phyloP scores from a whole-genome alignment of 2,113 vertebrate genomes.

The Pteruthius melanotis region DNA sequence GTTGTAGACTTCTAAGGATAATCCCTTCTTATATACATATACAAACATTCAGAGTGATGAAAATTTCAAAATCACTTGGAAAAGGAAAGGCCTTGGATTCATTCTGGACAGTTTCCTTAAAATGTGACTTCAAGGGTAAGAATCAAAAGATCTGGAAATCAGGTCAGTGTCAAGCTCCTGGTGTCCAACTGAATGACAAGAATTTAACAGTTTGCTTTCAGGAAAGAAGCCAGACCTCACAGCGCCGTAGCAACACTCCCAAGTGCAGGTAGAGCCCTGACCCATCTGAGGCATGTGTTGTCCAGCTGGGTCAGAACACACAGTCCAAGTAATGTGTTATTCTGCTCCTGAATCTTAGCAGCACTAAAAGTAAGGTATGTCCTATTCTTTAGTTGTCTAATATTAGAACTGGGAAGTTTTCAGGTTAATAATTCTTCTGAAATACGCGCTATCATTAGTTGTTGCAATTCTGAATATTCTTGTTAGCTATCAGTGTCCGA shows the following conservation, averaged over 20 bases:
- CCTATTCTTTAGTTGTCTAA: background rate
- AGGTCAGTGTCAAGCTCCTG: background rate
- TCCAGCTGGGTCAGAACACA: background rate
- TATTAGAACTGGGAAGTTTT: background rate
- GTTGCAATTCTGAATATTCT: background rate
- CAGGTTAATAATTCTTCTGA: background rate
- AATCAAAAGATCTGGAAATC: background rate
- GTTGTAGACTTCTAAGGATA: background rate
- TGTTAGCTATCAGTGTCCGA: background rate
- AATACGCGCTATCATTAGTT: background rate
- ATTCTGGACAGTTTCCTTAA: background rate
- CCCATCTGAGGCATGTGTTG: background rate
- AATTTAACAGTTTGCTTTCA: background rate
- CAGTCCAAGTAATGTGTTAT: background rate
- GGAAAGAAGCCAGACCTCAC: background rate
- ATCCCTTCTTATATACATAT: background rate
- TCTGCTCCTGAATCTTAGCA: background rate
- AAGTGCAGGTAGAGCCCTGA: background rate
- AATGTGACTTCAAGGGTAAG: background rate
- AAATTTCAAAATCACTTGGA: background rate
- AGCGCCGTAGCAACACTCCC: rapidly evolving
- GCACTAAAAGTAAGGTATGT: background rate
- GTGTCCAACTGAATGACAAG: background rate
- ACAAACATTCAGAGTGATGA: rapidly evolving
- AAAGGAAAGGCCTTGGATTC: background rate